Evolutionary conservation across 2,797 vertebrate species (phyloP).

Genomic region (Philypnodon macrostomus): DNA sequence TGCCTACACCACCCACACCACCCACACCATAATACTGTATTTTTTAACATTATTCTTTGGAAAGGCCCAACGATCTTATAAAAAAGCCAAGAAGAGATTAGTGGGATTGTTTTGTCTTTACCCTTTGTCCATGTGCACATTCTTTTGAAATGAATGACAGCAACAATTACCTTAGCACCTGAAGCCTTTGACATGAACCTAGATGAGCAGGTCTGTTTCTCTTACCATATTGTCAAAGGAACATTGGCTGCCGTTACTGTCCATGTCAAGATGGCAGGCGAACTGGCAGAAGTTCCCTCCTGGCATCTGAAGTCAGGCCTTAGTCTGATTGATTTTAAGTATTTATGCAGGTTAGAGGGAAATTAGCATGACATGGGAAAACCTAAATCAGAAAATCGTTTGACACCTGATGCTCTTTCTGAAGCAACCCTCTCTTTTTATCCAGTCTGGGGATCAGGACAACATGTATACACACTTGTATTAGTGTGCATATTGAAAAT

Average conservation of each 20-base stretch:
- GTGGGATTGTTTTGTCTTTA: constrained; percentile 64
- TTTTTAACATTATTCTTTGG: constrained; percentile 52
- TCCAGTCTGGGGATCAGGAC: no score
- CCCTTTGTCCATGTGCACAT: constrained; percentile 66
- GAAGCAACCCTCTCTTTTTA: no score
- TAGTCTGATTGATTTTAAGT: no score
- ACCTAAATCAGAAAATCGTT: no score
- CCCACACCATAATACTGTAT: neutral
- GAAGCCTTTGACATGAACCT: constrained; percentile 57
- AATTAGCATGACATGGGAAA: no score
- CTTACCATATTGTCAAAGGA: constrained; percentile 22
- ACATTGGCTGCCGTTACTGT: constrained; percentile 31
- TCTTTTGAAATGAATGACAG: constrained; percentile 62
- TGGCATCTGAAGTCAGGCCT: no score
- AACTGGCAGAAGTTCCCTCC: constrained; percentile 31
- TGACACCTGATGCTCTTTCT: no score
- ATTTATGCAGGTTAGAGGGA: no score
- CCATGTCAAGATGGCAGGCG: constrained; percentile 38
- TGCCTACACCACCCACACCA: constrained; percentile 10
- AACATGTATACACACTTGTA: no score
- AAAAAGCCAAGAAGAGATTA: constrained; percentile 66
- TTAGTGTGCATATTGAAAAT: no score
- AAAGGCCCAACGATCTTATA: constrained; percentile 62
- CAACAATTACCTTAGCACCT: constrained; percentile 56
- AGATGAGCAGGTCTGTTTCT: constrained; percentile 55